Base-by-base conservation (phyloP, 2,888 invertebrate species). In the Crocallis elinguaria region DNA sequence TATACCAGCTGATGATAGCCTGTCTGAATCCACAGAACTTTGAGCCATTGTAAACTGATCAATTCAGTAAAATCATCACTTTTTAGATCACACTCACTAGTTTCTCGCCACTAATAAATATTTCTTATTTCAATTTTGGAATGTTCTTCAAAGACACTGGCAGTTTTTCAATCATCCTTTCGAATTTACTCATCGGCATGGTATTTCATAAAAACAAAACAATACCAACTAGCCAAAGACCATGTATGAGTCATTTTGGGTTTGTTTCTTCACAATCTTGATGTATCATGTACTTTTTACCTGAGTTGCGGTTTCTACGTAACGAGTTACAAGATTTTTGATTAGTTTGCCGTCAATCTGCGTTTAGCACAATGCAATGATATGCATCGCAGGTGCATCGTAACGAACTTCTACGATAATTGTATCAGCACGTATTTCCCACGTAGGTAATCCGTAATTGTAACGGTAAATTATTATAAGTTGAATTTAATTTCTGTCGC, bases 221-320 rank as follows among this genome's bases (percentile, higher is more conserved):
- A 88, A 83, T 82, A 79, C 74, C 75, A 72, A 73, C 73, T 78
- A 77, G 74, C 75, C 76, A 77, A 73, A 79, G 73, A 79, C 76
- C 76, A 79, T 70, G 73, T 73, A 88, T 90, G 90, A 90, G 73
- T 90, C 90, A 91, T 88, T 88, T 88, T 84, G 67, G 77, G 82
- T 67, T 68, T 71, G 80, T 78, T 72, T 86, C 74, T 62, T 76
- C 68, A 58, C 56, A 42, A 62, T 73, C 67, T 77, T 78, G 77
- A 74, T 67, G 66, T 71, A 66, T 74, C 77, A 48, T 64, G 67
- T 63, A 69, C 67, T 75, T 78, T 80, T 81, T 79, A 81, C 80
- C 78, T 82, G 79, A 68, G 64, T 72, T 67, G 66, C 75, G 69
- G 66, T 66, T 72, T 76, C 71, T 67, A 75, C 75, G 78, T 77